These are phyloP conservation scores for Aramus guarauna DNA, from an alignment of 2,113 vertebrate genomes.

Conservation along the genomic window DNA sequence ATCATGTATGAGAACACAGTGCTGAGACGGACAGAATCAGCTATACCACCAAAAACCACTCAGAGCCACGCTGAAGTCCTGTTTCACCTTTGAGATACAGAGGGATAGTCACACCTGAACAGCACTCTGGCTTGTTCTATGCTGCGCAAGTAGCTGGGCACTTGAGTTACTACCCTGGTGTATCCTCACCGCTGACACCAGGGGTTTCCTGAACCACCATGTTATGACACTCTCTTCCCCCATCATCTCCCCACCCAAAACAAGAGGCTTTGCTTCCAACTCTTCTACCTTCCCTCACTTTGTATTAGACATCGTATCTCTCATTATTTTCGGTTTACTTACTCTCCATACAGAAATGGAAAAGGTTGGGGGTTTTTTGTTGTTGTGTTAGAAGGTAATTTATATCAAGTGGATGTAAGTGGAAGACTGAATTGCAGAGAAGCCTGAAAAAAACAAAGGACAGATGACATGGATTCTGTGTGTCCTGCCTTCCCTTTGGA, in stretches of 20 bases:
- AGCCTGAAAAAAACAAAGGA: background rate
- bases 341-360: background rate
- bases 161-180: background rate
- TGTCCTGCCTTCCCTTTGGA: background rate
- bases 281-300: background rate
- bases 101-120: background rate
- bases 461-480: background rate
- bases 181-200: background rate
- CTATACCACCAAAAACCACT: background rate
- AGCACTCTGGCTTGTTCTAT: background rate
- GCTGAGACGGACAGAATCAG: background rate
- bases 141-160: rapidly evolving
- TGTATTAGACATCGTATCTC: background rate
- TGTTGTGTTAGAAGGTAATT: background rate
- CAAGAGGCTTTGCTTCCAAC: background rate
- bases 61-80: background rate
- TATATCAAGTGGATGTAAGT: background rate
- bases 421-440: background rate
- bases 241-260: background rate
- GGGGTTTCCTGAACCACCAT: rapidly evolving
- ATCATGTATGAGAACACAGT: rapidly evolving
- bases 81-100: background rate
- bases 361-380: background rate
- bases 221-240: background rate
- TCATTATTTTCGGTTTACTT: background rate